Evolutionary conservation across 2,888 invertebrate genomes (phyloP).

Genomic region (Theodoxus fluviatilis): DNA sequence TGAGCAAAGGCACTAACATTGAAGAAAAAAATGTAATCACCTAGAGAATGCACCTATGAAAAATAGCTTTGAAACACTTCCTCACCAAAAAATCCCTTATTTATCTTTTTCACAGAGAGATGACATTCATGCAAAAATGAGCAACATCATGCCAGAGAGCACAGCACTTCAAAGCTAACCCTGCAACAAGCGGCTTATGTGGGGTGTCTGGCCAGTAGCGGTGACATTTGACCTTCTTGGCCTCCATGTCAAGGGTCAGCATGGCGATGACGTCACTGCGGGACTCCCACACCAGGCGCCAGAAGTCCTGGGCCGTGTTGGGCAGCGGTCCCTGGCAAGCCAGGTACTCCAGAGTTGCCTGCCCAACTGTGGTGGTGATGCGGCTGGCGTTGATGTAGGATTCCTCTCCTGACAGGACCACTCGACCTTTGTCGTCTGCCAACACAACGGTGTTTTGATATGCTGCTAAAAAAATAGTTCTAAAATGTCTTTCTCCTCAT

Average conservation of each 20-base stretch:
- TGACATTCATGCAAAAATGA: too few species aligned
- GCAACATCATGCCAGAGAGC: too few species aligned
- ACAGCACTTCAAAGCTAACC: slow-evolving; percentile 34
- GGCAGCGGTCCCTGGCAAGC: slow-evolving; percentile 79
- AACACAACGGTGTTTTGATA: too few species aligned
- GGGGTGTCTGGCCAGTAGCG: slow-evolving; percentile 85
- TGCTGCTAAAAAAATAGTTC: too few species aligned
- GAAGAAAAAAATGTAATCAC: too few species aligned
- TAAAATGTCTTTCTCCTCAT: too few species aligned
- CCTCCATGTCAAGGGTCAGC: slow-evolving; percentile 88
- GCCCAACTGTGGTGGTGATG: slow-evolving; percentile 37
- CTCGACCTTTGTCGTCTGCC: slow-evolving; percentile 61
- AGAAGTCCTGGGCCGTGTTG: slow-evolving; percentile 91
- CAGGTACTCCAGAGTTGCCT: slow-evolving; percentile 47
- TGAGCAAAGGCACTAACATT: too few species aligned
- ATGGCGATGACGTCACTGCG: slow-evolving; percentile 82
- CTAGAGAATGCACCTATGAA: too few species aligned
- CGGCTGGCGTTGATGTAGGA: slow-evolving; percentile 63
- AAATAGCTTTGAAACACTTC: too few species aligned
- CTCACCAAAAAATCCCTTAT: too few species aligned
- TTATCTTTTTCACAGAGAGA: too few species aligned
- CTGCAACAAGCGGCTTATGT: slow-evolving; percentile 40
- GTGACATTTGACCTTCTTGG: slow-evolving; percentile 92
- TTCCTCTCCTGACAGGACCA: slow-evolving; percentile 43
- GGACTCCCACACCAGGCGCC: slow-evolving; percentile 98